These are phyloP conservation scores for Campoplex nolae DNA, from an alignment of 2,888 invertebrate species.

Conservation along the genomic window DNA sequence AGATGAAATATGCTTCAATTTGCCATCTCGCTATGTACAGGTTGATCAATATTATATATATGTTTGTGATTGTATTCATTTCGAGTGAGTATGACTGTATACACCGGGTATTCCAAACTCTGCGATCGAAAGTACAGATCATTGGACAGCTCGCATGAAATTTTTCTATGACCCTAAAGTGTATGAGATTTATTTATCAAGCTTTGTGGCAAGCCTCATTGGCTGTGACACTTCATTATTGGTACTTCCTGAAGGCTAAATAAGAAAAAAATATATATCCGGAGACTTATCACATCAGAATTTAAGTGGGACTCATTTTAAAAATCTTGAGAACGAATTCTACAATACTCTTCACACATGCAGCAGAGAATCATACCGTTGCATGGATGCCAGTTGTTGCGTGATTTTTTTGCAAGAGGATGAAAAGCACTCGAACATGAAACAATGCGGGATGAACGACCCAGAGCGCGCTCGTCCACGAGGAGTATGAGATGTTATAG, in stretches of 20 bases:
- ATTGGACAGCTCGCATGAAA: neutral
- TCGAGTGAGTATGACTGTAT: too few species aligned
- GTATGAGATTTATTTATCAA: neutral
- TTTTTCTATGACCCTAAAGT: neutral
- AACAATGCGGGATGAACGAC: constrained; percentile 61
- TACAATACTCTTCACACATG: neutral
- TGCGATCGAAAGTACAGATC: neutral
- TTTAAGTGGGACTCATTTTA: neutral
- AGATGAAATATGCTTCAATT: too few species aligned
- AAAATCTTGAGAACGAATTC: neutral
- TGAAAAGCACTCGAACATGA: constrained; percentile 48
- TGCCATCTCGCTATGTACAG: too few species aligned
- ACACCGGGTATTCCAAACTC: neutral
- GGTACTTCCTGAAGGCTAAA: neutral
- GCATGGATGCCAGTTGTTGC: constrained; percentile 6
- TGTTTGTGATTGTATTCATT: too few species aligned
- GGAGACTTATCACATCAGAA: neutral
- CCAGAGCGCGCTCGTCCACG: constrained; percentile 29
- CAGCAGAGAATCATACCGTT: neutral
- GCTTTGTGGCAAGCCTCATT: neutral
- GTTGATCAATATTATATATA: too few species aligned
- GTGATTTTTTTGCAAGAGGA: constrained; percentile 37
- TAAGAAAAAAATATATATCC: neutral
- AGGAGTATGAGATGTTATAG: constrained; percentile 32
- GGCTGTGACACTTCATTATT: neutral